Percentiles rank a stretch among this genome's conserved stretches.
Evolutionary conservation across 2,797 vertebrate species (phyloP).

Genomic region (Pseudochirops cupreus): DNA sequence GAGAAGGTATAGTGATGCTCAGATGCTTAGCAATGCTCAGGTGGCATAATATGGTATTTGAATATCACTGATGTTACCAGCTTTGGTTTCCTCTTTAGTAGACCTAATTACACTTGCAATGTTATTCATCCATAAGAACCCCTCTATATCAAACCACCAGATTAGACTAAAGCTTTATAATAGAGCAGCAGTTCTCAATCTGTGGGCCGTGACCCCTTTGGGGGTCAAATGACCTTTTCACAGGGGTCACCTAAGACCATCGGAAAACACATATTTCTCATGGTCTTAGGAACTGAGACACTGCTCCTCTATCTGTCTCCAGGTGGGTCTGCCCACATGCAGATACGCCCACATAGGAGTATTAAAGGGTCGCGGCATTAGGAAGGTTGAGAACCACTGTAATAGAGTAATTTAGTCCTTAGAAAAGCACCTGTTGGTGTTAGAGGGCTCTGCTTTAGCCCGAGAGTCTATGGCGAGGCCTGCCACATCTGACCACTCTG

Average conservation of each 20-base stretch:
- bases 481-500: conserved; percentile 17
- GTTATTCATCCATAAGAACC: conserved; percentile 26
- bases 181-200: too few relatives aligned
- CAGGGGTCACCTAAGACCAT: too few relatives aligned
- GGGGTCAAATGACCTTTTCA: too few relatives aligned
- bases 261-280: too few relatives aligned
- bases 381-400: too few relatives aligned
- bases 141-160: background rate
- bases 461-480: conserved; percentile 60
- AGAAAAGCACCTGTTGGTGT: conserved; percentile 30
- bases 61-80: conserved; percentile 17
- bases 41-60: background rate
- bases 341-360: too few relatives aligned
- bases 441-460: conserved; percentile 67
- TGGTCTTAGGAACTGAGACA: too few relatives aligned
- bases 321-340: too few relatives aligned
- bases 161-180: conserved; percentile 5
- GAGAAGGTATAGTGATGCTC: background rate
- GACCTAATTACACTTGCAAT: conserved; percentile 48
- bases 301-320: too few relatives aligned
- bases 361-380: too few relatives aligned
- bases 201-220: too few relatives aligned
- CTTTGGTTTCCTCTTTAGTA: conserved; percentile 10
- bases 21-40: too few relatives aligned
- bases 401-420: background rate